A percentile compares a stretch with the other conserved stretches of the same genome.
Evolutionary conservation across 1,140 invertebrate species (phyloP).

Genomic region (Mamestra configurata): DNA sequence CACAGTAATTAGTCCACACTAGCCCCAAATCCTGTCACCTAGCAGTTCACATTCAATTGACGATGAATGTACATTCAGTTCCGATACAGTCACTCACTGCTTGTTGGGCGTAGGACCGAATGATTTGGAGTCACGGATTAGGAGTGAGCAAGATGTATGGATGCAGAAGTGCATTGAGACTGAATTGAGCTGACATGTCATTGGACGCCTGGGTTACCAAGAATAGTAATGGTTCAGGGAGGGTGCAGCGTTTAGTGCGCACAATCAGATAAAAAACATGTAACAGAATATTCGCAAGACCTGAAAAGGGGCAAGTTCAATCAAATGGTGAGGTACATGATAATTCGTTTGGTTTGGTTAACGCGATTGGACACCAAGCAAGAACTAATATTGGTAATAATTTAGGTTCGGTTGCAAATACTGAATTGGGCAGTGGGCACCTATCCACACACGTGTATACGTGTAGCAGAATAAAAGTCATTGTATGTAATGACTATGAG

Average conservation of each 20-base stretch:
- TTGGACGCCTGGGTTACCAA: not conserved
- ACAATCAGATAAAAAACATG: not conserved
- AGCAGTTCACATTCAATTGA: slow-evolving; percentile 36
- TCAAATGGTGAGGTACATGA: too few relatives aligned
- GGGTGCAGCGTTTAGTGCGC: not conserved
- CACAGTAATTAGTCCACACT: slow-evolving; percentile 7
- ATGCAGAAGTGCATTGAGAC: not conserved
- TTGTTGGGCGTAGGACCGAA: slow-evolving; percentile 6
- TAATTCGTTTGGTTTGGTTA: too few relatives aligned
- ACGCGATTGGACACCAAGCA: too few relatives aligned
- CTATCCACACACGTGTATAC: too few relatives aligned
- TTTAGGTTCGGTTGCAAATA: too few relatives aligned
- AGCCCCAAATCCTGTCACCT: slow-evolving; percentile 5
- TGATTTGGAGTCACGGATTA: slow-evolving; percentile 30
- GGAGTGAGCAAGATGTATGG: slow-evolving; percentile 27
- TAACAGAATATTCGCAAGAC: too few relatives aligned
- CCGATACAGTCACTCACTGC: slow-evolving; percentile 4
- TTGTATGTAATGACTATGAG: too few relatives aligned
- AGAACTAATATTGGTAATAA: too few relatives aligned
- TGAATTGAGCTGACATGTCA: not conserved
- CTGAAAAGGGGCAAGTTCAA: too few relatives aligned
- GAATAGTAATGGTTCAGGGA: not conserved
- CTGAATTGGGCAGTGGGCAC: too few relatives aligned
- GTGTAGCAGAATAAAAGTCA: too few relatives aligned
- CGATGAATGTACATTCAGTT: slow-evolving; percentile 26